Base-by-base conservation (phyloP, 2,113 vertebrate genomes). In the Camelus bactrianus region DNA sequence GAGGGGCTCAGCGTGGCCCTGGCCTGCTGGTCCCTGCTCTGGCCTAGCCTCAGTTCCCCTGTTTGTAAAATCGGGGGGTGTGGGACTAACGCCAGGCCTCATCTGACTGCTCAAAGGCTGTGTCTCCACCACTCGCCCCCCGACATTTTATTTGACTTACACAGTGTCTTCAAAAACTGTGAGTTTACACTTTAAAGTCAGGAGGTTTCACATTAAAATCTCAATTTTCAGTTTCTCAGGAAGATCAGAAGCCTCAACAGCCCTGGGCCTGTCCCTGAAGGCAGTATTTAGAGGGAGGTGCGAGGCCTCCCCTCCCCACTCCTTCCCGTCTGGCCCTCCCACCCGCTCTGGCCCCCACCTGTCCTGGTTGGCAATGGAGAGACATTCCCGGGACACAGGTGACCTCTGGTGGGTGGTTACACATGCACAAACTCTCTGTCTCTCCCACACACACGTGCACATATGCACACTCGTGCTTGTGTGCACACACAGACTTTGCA, bases 191-290 rank as follows among this genome's bases (percentile, higher is more conserved):
- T 93, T 89, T 69, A 60, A 84, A 88, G 72, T 87, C 80, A 84
- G 54, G 70, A 75, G 58, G n/a, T 85, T 79, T 73, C 12, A 42
- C 60, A 42, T 72, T 89, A 87, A 91, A 79, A 65, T 72, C 73
- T 75, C 26, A 56, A 46, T 58, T 91, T 73, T 75, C 30, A 73
- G 14, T 89, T 85, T 82, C 77, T 70, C 24, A 56, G 90, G 22
- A 84, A 75, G 22, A 65, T 69, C 11, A 48, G 88, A 76, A 83
- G 69, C 62, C 15, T 30, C 56, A 35, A 35, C 8, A 32, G 12
- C 72, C 5, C 6, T 46, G 81, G 72, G 16, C 4, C 5, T 3
- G 42, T 38, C 16, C 46, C 86, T 38, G 24, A 4, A 30, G 72
- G 62, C 67, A 8, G 8, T 28, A 6, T 62, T 62, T 42, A 50